Evolutionary conservation across 2,113 vertebrate genomes (phyloP).

Genomic region (Pelecanus crispus): DNA sequence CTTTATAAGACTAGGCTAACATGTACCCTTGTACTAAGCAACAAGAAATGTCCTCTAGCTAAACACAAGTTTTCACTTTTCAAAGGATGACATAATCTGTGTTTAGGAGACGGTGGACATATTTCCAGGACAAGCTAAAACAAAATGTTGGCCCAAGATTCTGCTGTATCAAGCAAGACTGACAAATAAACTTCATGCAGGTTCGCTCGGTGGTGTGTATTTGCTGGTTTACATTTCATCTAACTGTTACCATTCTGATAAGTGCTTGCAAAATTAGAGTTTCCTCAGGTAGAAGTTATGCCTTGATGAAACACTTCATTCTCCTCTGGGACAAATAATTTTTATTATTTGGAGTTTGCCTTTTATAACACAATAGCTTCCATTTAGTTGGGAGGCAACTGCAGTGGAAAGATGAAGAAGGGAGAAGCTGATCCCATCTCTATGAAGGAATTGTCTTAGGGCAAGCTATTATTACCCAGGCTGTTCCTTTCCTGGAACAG

Average conservation of each 20-base stretch:
- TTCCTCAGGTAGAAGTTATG: constrained; percentile 1
- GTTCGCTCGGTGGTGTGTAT: not conserved
- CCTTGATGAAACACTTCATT: constrained; percentile 26
- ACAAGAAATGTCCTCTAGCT: not conserved
- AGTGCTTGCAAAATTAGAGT: constrained; percentile 12
- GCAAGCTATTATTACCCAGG: not conserved
- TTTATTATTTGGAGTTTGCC: constrained; percentile 21
- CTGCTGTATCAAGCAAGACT: not conserved
- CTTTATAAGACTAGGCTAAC: not conserved
- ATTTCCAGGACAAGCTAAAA: not conserved
- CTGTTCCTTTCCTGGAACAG: not conserved
- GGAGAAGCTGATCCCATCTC: not conserved
- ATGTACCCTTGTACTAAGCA: not conserved
- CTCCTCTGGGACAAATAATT: constrained; percentile 37
- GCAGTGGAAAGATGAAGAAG: not conserved
- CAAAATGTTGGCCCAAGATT: not conserved
- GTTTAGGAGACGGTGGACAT: not conserved
- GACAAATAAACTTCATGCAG: not conserved
- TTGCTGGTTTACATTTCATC: constrained; percentile 9
- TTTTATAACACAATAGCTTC: not conserved
- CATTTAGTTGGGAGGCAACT: not conserved
- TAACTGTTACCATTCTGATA: constrained; percentile 20
- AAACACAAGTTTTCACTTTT: not conserved
- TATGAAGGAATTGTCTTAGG: not conserved
- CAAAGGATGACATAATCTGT: not conserved